These are phyloP conservation scores for Argopecten irradians DNA, from an alignment of 1,140 invertebrate genomes.

Conservation along the genomic window DNA sequence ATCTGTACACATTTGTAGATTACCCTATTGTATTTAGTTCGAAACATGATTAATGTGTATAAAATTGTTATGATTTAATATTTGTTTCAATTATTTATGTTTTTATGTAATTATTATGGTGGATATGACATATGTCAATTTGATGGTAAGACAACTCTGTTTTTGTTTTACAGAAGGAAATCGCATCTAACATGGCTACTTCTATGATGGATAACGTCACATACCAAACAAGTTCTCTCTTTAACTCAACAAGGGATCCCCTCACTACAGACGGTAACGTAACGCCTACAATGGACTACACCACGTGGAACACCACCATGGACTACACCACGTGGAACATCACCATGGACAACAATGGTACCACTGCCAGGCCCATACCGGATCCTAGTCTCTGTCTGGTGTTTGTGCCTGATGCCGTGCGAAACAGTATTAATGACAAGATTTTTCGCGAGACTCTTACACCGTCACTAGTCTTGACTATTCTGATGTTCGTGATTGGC, in stretches of 20 bases:
- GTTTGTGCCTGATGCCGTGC: background rate
- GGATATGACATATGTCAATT: no score
- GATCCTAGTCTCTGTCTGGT: background rate
- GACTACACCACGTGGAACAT: background rate
- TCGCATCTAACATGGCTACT: no score
- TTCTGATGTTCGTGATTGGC: constrained; percentile 57
- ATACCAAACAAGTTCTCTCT: background rate
- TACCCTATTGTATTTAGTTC: no score
- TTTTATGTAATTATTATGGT: no score
- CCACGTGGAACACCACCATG: background rate
- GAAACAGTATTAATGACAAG: constrained; percentile 26
- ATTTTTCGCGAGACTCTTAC: constrained; percentile 32
- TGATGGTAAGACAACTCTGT: no score
- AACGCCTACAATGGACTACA: background rate
- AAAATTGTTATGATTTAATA: no score
- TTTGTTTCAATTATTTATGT: no score
- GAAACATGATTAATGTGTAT: no score
- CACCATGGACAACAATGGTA: background rate
- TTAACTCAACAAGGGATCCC: background rate
- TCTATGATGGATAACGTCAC: background rate
- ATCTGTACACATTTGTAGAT: no score
- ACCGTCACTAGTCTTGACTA: constrained; percentile 54
- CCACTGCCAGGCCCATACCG: background rate
- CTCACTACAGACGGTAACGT: background rate
- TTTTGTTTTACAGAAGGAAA: no score